Conservation (phyloP, 2,888 invertebrate species). For the Lasioglossum morio region DNA sequence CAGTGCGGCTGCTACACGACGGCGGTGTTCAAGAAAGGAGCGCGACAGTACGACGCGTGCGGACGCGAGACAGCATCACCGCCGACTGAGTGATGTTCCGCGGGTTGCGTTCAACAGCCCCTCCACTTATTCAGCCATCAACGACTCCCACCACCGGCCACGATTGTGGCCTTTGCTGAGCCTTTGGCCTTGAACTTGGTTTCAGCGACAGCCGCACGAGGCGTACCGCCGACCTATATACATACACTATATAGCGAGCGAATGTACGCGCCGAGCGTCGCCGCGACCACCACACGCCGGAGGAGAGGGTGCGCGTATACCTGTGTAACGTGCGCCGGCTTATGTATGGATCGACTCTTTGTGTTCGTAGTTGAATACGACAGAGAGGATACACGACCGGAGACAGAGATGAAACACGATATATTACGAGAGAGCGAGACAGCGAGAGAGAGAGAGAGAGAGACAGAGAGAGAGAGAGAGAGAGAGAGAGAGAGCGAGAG, state of each 20-base stretch:
- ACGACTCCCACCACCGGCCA: constrained; percentile 83
- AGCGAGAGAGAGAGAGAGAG: constrained; percentile 14
- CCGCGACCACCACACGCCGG: constrained; percentile 61
- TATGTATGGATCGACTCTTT: constrained; percentile 11
- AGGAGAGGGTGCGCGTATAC: constrained; percentile 39
- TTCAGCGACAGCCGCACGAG: constrained; percentile 84
- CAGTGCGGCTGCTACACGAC: not conserved
- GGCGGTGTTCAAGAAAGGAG: constrained; percentile 63
- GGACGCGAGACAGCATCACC: constrained; percentile 84
- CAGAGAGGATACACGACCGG: constrained; percentile 17
- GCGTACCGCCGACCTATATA: constrained; percentile 84
- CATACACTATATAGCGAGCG: constrained; percentile 74
- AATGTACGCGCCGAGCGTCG: constrained; percentile 67
- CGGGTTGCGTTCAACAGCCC: constrained; percentile 88
- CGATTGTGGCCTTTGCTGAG: constrained; percentile 84
- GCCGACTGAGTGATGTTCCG: constrained; percentile 85
- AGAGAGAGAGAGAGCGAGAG: not conserved
- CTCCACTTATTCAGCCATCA: constrained; percentile 84
- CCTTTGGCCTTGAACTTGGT: constrained; percentile 85
- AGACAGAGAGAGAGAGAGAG: constrained; percentile 14
- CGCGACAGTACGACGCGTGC: constrained; percentile 80
- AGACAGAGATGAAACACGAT: constrained; percentile 7
- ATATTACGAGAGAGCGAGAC: not conserved
- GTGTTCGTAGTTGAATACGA: constrained; percentile 16
- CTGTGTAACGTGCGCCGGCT: constrained; percentile 11